These are phyloP conservation scores for Leuciscus waleckii DNA, from an alignment of 2,797 vertebrate species.

Conservation along the genomic window DNA sequence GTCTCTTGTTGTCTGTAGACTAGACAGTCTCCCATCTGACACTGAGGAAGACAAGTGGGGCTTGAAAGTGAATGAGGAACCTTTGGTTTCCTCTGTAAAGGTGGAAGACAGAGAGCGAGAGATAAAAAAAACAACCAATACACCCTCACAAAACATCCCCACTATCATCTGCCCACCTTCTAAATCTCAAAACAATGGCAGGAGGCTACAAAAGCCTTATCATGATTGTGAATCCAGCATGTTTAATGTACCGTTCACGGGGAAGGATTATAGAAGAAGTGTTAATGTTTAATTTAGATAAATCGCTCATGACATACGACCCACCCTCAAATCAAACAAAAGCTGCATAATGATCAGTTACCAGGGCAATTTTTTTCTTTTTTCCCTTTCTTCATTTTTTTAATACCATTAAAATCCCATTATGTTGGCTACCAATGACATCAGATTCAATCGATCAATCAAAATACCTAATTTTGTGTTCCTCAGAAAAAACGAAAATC, in stretches of 20 bases:
- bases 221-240: slow-evolving; percentile 35
- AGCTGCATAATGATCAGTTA: slow-evolving; percentile 1
- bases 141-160: slow-evolving; percentile 27
- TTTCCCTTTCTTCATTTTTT: not conserved
- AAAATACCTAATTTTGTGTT: not conserved
- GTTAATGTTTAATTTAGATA: slow-evolving; percentile 43
- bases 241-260: slow-evolving; percentile 52
- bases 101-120: not conserved
- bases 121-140: slow-evolving; percentile 29
- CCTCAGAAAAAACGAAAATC: not conserved
- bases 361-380: not conserved
- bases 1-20: slow-evolving; percentile 69
- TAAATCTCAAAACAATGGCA: slow-evolving; percentile 56
- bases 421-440: not conserved
- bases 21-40: slow-evolving; percentile 74
- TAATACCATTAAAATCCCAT: not conserved
- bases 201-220: slow-evolving; percentile 41
- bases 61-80: slow-evolving; percentile 70
- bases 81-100: slow-evolving; percentile 81
- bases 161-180: not conserved
- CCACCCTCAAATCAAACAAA: slow-evolving; percentile 34
- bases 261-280: slow-evolving; percentile 47
- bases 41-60: slow-evolving; percentile 70
- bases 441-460: not conserved
- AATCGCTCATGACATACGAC: slow-evolving; percentile 34